phyloP scores from a whole-genome alignment of 2,797 vertebrate species.

The Schizopygopsis malacanthus region DNA sequence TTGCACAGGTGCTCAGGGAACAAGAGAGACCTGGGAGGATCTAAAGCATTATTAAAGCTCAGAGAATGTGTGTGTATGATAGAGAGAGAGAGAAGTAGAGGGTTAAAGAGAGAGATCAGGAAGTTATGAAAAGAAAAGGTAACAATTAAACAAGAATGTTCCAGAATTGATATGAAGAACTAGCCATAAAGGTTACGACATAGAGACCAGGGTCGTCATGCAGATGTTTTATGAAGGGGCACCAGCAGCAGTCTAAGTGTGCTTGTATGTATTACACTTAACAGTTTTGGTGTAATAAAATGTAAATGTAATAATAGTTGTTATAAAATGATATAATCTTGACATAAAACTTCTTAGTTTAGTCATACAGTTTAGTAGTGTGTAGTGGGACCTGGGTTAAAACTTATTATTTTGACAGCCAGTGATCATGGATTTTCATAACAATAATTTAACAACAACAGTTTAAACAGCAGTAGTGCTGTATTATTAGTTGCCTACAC shows the following conservation, averaged over 20 bases:
- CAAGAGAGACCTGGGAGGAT: conserved; percentile 74
- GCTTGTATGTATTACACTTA: not conserved
- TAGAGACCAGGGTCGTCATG: not conserved
- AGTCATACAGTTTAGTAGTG: not conserved
- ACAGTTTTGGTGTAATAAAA: not conserved
- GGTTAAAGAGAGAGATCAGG: conserved; percentile 49
- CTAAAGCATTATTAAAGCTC: conserved; percentile 83
- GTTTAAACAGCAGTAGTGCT: not conserved
- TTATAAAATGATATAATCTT: not conserved
- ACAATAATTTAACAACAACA: not conserved
- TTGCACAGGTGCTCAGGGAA: conserved; percentile 81
- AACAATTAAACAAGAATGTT: conserved; percentile 19
- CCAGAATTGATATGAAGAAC: conserved; percentile 8
- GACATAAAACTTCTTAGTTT: not conserved
- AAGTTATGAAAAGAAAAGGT: conserved; percentile 56
- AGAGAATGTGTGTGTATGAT: conserved; percentile 77
- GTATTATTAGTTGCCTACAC: not conserved
- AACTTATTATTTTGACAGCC: not conserved
- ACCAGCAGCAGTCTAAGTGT: not conserved
- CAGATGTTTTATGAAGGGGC: not conserved
- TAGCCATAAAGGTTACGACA: not conserved
- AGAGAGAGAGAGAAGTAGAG: conserved; percentile 37
- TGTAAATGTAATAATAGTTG: not conserved
- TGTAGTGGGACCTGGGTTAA: not conserved
- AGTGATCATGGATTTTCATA: not conserved